Percentiles rank a stretch among this genome's conserved stretches.
phyloP scores from a whole-genome alignment of 2,888 invertebrate species.

The Drosophila rellima region DNA sequence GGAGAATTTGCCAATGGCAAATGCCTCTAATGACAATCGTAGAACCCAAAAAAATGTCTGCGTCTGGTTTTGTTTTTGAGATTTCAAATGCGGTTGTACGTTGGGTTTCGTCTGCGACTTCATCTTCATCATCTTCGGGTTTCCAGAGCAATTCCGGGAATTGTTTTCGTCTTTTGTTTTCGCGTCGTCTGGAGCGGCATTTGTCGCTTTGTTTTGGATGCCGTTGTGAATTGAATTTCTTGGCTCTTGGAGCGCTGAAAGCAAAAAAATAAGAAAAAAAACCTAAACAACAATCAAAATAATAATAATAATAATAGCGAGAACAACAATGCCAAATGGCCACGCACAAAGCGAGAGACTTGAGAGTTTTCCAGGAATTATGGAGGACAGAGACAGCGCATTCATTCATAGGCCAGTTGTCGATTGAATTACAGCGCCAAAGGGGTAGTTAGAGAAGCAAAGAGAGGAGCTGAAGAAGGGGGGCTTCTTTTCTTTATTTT shows the following conservation, averaged over 20 bases:
- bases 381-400: constrained; percentile 36
- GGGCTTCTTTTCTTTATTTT: neutral
- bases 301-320: constrained; percentile 42
- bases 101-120: constrained; percentile 20
- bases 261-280: constrained; percentile 45
- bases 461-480: neutral
- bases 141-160: constrained; percentile 65
- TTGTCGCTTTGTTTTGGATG: constrained; percentile 45
- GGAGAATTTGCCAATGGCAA: neutral
- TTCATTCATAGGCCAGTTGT: constrained; percentile 66
- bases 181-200: constrained; percentile 49
- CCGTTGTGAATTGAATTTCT: constrained; percentile 64
- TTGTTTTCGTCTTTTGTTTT: constrained; percentile 73
- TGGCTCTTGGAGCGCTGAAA: constrained; percentile 60
- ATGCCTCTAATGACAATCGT: constrained; percentile 15
- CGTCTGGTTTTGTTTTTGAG: constrained; percentile 9
- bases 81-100: constrained; percentile 24
- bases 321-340: constrained; percentile 46
- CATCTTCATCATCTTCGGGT: constrained; percentile 11
- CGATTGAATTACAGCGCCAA: constrained; percentile 68
- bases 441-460: neutral
- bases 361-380: constrained; percentile 47
- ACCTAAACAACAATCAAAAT: constrained; percentile 22
- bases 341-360: constrained; percentile 49
- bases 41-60: constrained; percentile 9